Evolutionary conservation across 2,797 vertebrate species (phyloP), one percentile per base, ranked within the genome.

Genomic region (Hoplostethus atlanticus): DNA sequence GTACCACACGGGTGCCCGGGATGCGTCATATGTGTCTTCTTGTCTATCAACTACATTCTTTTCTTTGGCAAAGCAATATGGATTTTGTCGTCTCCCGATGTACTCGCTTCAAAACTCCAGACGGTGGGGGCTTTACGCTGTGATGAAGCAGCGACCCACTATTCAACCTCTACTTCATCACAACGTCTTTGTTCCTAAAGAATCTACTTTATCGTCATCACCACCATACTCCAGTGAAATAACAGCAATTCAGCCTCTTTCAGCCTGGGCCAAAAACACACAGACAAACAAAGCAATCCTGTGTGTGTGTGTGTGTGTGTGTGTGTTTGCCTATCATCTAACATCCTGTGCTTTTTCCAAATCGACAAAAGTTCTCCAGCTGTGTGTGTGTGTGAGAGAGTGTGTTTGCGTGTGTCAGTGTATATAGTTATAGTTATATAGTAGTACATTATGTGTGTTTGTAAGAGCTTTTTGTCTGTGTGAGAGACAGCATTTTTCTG

Each of bases 141-240:
- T n/a, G 6, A 0, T 34, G 31, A 34, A 34, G 31, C 31, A 34
- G 21, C 47, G 15, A 7, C 1, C 58, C 15, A 11, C 28, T 30
- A 25, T 42, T 12, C 56, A 50, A 3, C 15, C 31, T 42, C 55
- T 46, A 25, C 67, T 52, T 52, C 50, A 55, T 71, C 40, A 63
- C 17, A 17, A 17, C 62, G 2, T n/a, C 48, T 60, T 40, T 47
- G 48, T 53, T 31, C 51, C 38, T 21, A 10, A 34, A 46, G 17
- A 59, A 52, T 30, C 31, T 40, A 15, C 46, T 17, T 69, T 25
- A 44, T 15, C 13, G 13, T 47, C 44, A 47, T 15, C 44, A 47
- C 12, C 11, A 4, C 44, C 44, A 16, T 5, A 13, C 11, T 47
- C 44, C 13, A 51, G 15, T 30, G 36, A 34, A 30, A 30, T 31